phyloP scores from a whole-genome alignment of 2,888 invertebrate species.

The Cinara cedri region DNA sequence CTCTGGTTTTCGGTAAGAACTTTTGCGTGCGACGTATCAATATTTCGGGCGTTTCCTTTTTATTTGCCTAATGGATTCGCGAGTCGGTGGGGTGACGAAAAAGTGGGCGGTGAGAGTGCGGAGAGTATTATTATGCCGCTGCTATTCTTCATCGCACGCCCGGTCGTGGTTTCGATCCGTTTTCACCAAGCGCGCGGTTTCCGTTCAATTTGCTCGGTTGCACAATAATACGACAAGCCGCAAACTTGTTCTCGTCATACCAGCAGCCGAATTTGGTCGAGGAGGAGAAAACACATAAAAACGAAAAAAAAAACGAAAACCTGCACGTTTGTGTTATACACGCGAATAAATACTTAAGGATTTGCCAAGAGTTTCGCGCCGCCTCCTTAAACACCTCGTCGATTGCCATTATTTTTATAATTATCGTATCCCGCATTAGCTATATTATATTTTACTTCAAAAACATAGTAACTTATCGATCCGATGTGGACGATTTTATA shows the following conservation, averaged over 20 bases:
- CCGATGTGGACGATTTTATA: too few relatives aligned
- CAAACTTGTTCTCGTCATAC: background rate
- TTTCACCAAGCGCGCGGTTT: conserved; percentile 39
- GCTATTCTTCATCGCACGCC: conserved; percentile 39
- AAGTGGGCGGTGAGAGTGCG: too few relatives aligned
- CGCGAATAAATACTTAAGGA: conserved; percentile 3
- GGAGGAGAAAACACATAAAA: background rate
- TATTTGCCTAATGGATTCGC: conserved; percentile 56
- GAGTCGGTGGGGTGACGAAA: background rate
- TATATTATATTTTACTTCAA: too few relatives aligned
- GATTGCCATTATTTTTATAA: too few relatives aligned
- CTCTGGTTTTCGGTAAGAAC: background rate
- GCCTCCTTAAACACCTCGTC: too few relatives aligned
- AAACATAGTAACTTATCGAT: too few relatives aligned
- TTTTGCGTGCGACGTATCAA: conserved; percentile 55
- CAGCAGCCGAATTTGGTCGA: background rate
- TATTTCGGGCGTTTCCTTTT: conserved; percentile 55
- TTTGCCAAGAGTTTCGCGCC: background rate
- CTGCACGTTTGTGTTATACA: background rate
- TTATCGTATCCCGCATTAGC: too few relatives aligned
- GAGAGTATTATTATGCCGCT: conserved; percentile 5
- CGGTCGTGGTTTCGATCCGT: conserved; percentile 38
- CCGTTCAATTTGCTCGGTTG: conserved; percentile 18
- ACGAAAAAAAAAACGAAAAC: background rate
- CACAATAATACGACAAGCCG: conserved; percentile 27